These are phyloP conservation scores for Poeciliopsis infans DNA, from an alignment of 2,797 vertebrate species.

Conservation along the genomic window DNA sequence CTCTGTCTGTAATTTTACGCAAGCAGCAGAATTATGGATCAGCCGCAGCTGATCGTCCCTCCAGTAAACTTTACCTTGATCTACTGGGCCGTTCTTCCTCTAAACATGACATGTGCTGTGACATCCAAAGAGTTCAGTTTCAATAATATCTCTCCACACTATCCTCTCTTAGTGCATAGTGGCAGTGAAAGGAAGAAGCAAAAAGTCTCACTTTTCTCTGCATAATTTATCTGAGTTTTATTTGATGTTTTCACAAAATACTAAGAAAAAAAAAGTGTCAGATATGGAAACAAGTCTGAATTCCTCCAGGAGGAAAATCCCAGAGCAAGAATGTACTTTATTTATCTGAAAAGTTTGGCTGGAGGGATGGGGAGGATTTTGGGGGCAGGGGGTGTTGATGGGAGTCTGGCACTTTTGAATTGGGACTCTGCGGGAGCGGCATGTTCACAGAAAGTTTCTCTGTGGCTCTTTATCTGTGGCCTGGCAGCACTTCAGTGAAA, in stretches of 20 bases:
- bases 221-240: neutral
- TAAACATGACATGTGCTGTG: neutral
- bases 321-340: neutral
- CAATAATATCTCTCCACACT: neutral
- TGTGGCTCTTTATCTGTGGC: conserved; percentile 76
- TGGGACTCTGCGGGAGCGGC: conserved; percentile 65
- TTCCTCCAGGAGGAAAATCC: conserved; percentile 1
- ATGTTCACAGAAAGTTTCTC: conserved; percentile 73
- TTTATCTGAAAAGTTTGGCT: neutral
- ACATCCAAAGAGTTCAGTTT: neutral
- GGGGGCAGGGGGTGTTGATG: conserved; percentile 42
- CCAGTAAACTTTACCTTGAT: too few species aligned
- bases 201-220: neutral
- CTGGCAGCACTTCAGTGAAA: conserved; percentile 81
- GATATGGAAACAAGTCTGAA: neutral
- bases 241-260: neutral
- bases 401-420: conserved; percentile 57
- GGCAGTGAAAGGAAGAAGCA: neutral
- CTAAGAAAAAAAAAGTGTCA: neutral
- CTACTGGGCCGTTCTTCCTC: neutral
- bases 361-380: conserved; percentile 14
- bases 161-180: neutral
- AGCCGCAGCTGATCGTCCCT: too few species aligned
- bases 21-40: too few species aligned
- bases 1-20: too few species aligned